Base-by-base conservation (phyloP, 1,140 invertebrate genomes). In the Drosophila mauritiana region DNA sequence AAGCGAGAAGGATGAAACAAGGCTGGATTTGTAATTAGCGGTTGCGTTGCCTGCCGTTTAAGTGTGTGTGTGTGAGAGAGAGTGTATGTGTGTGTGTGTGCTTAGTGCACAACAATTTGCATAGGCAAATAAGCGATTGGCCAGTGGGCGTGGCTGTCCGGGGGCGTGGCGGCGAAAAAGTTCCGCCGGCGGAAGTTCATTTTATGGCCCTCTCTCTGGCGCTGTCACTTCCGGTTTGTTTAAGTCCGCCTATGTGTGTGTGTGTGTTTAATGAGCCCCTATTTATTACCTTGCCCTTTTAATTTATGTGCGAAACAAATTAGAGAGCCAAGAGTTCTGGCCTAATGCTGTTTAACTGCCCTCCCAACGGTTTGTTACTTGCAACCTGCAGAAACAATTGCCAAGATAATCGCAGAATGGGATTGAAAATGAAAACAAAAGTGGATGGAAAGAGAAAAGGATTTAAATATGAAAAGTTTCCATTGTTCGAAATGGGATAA, bases 251-350 rank as follows among this genome's bases (percentile, higher is more conserved):
- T 52, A 7, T 61, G 49, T 53, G 39, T 42, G 15, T 43, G 25
- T 61, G 15, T 55, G 22, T 61, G 20, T 52, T 83, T 88, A 88
- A 89, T 88, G 84, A 88, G 84, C 76, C 83, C 56, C 83, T 88
- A 88, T 88, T 88, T 88, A 88, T 89, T 88, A 76, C 62, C 84
- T 73, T 65, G 75, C 54, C 72, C 65, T 77, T 77, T 88, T 83
- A 88, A 88, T 88, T 89, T 88, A 88, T 88, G 79, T 82, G 57
- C 75, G 57, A 83, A 88, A 88, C 82, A 88, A 86, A 86, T 88
- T 88, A 86, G 82, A 79, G 57, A 55, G 75, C 62, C 64, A 59
- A 63, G 43, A 42, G 57, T 22, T 45, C 42, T 68, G 43, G 43
- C 51, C 74, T 56, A 57, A 77, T 77, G 74, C 52, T 49, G 58